A percentile compares a stretch with the other conserved stretches of the same genome.
phyloP scores from a whole-genome alignment of 2,113 vertebrate species.

The Sakesphorus luctuosus region DNA sequence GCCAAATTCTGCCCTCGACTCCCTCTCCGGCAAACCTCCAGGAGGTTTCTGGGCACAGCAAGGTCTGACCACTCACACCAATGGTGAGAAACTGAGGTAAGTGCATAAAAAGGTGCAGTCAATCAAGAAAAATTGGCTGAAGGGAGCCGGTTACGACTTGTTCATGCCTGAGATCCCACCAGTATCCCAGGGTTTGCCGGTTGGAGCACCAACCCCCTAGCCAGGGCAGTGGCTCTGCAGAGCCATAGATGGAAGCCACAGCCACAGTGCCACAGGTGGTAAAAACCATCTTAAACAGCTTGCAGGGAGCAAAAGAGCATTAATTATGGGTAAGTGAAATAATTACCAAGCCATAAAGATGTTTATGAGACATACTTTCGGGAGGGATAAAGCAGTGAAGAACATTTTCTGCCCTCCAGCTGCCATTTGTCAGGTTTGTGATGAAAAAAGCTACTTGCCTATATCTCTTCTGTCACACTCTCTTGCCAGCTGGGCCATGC shows the following conservation, averaged over 20 bases:
- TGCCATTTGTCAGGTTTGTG: background rate
- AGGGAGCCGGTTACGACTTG: background rate
- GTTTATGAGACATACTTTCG: background rate
- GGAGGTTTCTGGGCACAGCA: background rate
- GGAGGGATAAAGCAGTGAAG: background rate
- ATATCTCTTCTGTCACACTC: background rate
- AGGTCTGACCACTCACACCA: background rate
- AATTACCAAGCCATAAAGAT: background rate
- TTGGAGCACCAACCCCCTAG: background rate
- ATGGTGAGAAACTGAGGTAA: background rate
- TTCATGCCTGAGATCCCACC: background rate
- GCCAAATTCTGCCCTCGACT: background rate
- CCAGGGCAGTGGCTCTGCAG: background rate
- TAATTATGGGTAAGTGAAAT: background rate
- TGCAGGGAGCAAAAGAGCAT: background rate
- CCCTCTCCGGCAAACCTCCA: background rate
- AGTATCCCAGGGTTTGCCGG: background rate
- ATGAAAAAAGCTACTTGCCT: background rate
- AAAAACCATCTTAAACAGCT: background rate
- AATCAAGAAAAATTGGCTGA: background rate
- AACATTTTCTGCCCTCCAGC: background rate
- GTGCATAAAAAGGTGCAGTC: background rate
- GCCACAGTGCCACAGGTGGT: fast-evolving
- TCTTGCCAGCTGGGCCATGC: background rate
- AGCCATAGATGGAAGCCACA: background rate